Evolutionary conservation across 2,888 invertebrate genomes (phyloP).

Genomic region (Dicycla oo): DNA sequence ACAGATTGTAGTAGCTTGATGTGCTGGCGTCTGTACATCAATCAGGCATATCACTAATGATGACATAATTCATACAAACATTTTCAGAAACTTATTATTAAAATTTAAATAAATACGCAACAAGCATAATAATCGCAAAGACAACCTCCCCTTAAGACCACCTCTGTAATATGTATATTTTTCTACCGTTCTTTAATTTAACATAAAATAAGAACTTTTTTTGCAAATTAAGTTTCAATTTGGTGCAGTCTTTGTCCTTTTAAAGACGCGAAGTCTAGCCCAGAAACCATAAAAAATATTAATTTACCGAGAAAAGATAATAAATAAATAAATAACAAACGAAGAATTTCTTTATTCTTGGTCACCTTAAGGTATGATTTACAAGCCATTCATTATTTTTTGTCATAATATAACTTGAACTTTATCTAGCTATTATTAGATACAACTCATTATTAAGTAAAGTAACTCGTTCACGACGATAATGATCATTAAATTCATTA

Average conservation of each 20-base stretch:
- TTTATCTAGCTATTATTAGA: conserved; percentile 19
- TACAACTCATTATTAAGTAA: not conserved
- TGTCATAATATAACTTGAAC: conserved; percentile 1
- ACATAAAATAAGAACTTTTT: not conserved
- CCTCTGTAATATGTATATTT: not conserved
- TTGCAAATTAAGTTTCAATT: not conserved
- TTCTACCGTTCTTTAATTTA: not conserved
- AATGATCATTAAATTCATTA: conserved; percentile 1
- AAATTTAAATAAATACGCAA: no score
- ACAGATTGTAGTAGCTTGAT: no score
- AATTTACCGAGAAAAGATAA: not conserved
- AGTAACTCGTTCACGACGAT: not conserved
- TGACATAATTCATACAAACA: no score
- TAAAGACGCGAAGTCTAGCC: not conserved
- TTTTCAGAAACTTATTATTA: no score
- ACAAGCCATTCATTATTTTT: conserved; percentile 5
- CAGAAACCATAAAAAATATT: not conserved
- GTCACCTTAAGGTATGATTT: conserved; percentile 1
- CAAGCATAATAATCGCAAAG: no score
- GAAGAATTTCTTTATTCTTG: not conserved
- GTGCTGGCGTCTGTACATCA: no score
- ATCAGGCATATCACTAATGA: not conserved
- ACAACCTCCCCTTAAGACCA: not conserved
- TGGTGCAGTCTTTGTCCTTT: not conserved
- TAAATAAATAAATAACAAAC: no score